phyloP scores from a whole-genome alignment of 2,797 vertebrate genomes.

The Intellagama lesueurii region DNA sequence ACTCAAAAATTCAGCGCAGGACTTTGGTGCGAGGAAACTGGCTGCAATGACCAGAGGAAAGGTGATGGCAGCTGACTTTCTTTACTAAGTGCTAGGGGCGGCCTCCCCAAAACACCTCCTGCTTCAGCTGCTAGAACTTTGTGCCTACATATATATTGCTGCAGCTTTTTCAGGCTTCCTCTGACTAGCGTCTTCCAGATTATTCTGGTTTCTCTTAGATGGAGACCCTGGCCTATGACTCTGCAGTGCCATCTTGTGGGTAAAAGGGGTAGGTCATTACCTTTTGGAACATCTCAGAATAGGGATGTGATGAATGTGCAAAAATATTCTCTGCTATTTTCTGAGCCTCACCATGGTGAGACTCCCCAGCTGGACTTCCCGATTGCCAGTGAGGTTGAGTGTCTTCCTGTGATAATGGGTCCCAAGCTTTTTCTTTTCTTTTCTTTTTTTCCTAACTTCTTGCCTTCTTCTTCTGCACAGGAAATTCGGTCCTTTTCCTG shows the following conservation, averaged over 20 bases:
- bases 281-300: no score
- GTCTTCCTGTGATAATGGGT: no score
- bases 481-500: no score
- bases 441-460: no score
- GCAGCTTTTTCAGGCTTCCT: neutral
- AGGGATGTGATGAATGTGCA: no score
- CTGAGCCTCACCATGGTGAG: no score
- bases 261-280: neutral
- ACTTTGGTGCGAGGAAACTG: neutral
- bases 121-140: neutral
- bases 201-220: slow-evolving; percentile 17
- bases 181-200: slow-evolving; percentile 30
- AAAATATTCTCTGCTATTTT: no score
- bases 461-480: no score
- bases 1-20: neutral
- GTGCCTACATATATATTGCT: neutral
- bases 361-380: no score
- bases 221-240: neutral
- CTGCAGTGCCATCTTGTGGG: slow-evolving; percentile 4
- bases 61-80: neutral
- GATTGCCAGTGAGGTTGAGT: no score
- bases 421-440: no score
- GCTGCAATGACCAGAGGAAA: neutral
- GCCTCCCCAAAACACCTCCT: neutral
- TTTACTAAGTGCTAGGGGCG: neutral